Evolutionary conservation across 2,888 invertebrate species (phyloP).

Genomic region (Drosophila stalkeri): DNA sequence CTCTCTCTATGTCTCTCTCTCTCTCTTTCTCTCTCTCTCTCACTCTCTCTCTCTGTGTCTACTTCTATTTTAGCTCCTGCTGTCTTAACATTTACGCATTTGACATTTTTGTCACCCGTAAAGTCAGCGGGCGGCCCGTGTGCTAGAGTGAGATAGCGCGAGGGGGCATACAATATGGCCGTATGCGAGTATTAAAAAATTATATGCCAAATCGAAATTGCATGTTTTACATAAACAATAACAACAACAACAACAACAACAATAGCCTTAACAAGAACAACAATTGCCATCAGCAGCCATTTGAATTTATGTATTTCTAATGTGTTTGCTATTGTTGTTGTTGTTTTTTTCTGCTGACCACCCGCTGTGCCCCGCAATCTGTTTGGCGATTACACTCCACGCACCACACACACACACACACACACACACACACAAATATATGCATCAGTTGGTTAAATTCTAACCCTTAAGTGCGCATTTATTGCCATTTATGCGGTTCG

Average conservation of each 20-base stretch:
- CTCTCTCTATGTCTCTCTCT: background rate
- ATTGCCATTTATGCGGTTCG: slow-evolving; percentile 80
- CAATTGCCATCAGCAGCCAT: slow-evolving; percentile 47
- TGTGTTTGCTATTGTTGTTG: slow-evolving; percentile 37
- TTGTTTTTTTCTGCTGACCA: slow-evolving; percentile 29
- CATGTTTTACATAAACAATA: slow-evolving; percentile 79
- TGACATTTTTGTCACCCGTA: slow-evolving; percentile 82
- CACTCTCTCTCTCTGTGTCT: background rate
- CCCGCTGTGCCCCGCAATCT: slow-evolving; percentile 64
- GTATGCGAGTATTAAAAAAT: slow-evolving; percentile 72
- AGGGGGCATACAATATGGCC: slow-evolving; percentile 9
- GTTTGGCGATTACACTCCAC: slow-evolving; percentile 38
- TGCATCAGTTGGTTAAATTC: slow-evolving; percentile 38
- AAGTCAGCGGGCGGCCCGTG: slow-evolving; percentile 68
- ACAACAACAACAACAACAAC: slow-evolving; percentile 64
- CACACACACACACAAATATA: slow-evolving; percentile 5
- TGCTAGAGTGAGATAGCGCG: background rate
- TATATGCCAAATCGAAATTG: slow-evolving; percentile 82
- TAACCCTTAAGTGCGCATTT: slow-evolving; percentile 80
- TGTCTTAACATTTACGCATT: slow-evolving; percentile 75
- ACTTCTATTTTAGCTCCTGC: slow-evolving; percentile 49
- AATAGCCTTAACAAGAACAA: slow-evolving; percentile 23
- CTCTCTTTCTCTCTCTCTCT: background rate
- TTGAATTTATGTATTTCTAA: slow-evolving; percentile 70
- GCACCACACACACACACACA: slow-evolving; percentile 7